These are phyloP conservation scores for Dendrocincla tyrannina DNA, from an alignment of 2,797 vertebrate genomes.

Conservation along the genomic window DNA sequence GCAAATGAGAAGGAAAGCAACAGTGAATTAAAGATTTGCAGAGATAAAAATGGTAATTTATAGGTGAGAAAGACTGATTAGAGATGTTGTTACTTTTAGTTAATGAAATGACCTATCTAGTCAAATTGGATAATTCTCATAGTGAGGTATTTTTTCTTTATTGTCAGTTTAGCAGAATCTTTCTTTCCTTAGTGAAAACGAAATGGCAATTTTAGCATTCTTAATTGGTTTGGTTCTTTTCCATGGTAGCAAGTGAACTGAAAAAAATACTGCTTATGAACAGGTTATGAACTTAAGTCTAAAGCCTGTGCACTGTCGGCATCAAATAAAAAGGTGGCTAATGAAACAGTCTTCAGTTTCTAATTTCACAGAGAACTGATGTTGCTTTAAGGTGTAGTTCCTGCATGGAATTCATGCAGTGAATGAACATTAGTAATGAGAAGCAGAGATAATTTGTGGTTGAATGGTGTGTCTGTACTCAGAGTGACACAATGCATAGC, in stretches of 20 bases:
- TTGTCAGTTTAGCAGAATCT: constrained; percentile 24
- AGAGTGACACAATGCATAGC: constrained; percentile 34
- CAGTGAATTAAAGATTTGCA: constrained; percentile 31
- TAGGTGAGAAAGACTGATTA: constrained; percentile 27
- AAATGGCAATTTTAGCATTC: constrained; percentile 62
- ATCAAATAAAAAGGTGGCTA: constrained; percentile 48
- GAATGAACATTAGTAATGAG: constrained; percentile 67
- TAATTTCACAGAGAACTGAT: constrained; percentile 71
- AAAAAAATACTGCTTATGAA: constrained; percentile 43
- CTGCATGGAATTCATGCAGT: constrained; percentile 31
- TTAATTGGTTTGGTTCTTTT: constrained; percentile 62
- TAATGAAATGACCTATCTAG: constrained; percentile 51
- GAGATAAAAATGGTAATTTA: constrained; percentile 20
- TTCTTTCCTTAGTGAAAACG: constrained; percentile 8
- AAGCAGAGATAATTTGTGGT: constrained; percentile 70
- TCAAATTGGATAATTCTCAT: neutral
- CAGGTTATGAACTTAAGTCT: constrained; percentile 56
- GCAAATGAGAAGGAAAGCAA: neutral
- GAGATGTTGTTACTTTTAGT: constrained; percentile 45
- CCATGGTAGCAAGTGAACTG: constrained; percentile 15
- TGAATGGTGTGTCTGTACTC: constrained; percentile 41
- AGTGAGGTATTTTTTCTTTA: constrained; percentile 31
- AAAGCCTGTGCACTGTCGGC: neutral
- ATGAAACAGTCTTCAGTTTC: constrained; percentile 63
- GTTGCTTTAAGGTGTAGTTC: constrained; percentile 64